These are phyloP conservation scores for Amphiprion clarkii DNA, from an alignment of 2,797 vertebrate species.

Conservation along the genomic window DNA sequence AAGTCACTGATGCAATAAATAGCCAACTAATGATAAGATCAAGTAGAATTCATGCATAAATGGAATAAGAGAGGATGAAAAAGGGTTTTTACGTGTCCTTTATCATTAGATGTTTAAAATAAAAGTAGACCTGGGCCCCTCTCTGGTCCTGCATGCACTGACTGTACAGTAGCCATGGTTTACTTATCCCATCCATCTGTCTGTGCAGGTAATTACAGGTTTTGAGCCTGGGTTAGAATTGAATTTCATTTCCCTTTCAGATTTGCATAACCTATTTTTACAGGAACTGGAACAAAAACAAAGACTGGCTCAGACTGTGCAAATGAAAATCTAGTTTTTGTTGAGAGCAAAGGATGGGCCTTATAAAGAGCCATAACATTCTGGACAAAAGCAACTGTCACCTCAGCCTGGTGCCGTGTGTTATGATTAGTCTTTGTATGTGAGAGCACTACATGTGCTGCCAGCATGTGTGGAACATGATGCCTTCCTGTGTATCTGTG, in stretches of 20 bases:
- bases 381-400: conserved; percentile 54
- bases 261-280: conserved; percentile 65
- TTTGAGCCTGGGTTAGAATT: conserved; percentile 51
- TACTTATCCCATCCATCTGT: conserved; percentile 51
- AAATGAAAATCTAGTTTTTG: conserved; percentile 55
- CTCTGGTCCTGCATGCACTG: conserved; percentile 21
- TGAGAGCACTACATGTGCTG: conserved; percentile 47
- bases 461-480: conserved; percentile 60
- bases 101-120: conserved; percentile 46
- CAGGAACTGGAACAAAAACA: conserved; percentile 66
- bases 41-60: conserved; percentile 43
- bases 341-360: conserved; percentile 55
- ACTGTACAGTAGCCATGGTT: conserved; percentile 34
- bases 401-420: conserved; percentile 33
- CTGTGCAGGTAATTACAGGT: conserved; percentile 60
- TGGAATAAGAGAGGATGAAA: conserved; percentile 32
- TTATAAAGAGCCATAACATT: conserved; percentile 59
- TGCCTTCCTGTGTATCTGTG: conserved; percentile 58
- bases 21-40: conserved; percentile 49
- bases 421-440: conserved; percentile 58
- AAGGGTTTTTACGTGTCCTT: conserved; percentile 32
- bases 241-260: conserved; percentile 57
- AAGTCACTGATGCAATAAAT: conserved; percentile 73
- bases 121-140: conserved; percentile 28
- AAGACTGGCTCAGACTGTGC: conserved; percentile 51